phyloP scores from a whole-genome alignment of 2,888 invertebrate species.

The Pristionchus fissidentatus region DNA sequence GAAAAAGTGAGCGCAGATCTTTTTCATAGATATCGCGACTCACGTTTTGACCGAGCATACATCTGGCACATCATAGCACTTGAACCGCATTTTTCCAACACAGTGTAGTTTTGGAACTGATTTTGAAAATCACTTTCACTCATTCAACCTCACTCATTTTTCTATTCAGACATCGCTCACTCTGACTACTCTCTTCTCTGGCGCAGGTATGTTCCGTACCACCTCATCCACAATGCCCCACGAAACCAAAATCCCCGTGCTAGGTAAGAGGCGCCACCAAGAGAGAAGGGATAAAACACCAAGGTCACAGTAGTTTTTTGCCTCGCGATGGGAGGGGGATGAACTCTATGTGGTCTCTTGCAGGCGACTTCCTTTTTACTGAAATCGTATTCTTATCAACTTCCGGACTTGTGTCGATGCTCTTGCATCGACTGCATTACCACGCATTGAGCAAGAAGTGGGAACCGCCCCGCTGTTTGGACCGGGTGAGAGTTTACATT shows the following conservation, averaged over 20 bases:
- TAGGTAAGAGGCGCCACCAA: not conserved
- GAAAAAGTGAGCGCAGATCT: not conserved
- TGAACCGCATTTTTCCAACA: too few species aligned
- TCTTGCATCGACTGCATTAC: conserved; percentile 7
- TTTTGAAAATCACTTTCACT: too few species aligned
- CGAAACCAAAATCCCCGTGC: not conserved
- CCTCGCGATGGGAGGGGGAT: not conserved
- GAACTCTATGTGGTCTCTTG: not conserved
- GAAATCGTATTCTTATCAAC: not conserved
- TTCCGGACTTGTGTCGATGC: not conserved
- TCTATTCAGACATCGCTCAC: not conserved
- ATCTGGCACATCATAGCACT: too few species aligned
- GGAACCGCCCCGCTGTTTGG: not conserved
- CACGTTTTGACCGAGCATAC: not conserved
- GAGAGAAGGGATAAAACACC: too few species aligned
- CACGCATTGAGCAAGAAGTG: not conserved
- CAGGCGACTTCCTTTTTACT: not conserved
- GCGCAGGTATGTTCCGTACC: not conserved
- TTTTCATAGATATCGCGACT: not conserved
- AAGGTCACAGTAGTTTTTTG: too few species aligned
- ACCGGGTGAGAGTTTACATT: not conserved
- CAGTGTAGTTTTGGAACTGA: too few species aligned
- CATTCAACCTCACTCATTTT: too few species aligned
- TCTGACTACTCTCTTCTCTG: conserved; percentile 12
- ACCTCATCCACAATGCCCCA: conserved; percentile 3